Evolutionary conservation across 2,113 vertebrate species (phyloP), one percentile per base, ranked within the genome.

Genomic region (Cyphotilapia sp.): DNA sequence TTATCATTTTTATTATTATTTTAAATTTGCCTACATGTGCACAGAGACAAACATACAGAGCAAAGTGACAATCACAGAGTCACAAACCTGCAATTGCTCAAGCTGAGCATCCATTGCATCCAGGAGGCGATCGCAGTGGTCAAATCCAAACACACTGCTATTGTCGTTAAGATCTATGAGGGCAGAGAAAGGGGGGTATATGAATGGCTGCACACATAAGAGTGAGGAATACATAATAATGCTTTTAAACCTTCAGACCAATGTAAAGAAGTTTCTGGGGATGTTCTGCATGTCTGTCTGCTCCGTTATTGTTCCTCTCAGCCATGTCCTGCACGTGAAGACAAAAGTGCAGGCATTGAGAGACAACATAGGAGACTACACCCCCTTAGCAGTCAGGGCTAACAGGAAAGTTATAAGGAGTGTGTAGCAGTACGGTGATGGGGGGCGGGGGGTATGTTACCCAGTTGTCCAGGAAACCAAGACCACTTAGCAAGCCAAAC

Each of bases 71-170:
- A 61, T 51, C 13, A 19, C 13, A 69, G 27, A 56, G 22, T 54
- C 19, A 51, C 86, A 88, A 71, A 97, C 96, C 96, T 96, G 93
- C 49, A 96, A 91, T 45, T 91, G 93, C 45, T 84, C 90, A 6
- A 96, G 95, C 54, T 80, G 88, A 54, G 88, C 89, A 69, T 95
- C 97, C 1, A 97, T 87, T 1, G 95, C 81, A 10, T 96, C 96
- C n/a, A 96, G 42, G 2, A 97, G 93, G 11, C 47, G 80, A 35
- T 96, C 95, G 29, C 91, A 91, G 71, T 82, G 88, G 83, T 96
- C 96, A 12, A 85, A 12, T 19, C 35, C 83, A 2, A 81, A 82
- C 17, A 29, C 40, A 7, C 6, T 66, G 17, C 49, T 80, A 47
- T 54, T 86, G 17, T 83, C 76, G 2, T 45, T 84, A 16, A 69